Conservation (phyloP, 2,888 invertebrate species). For the Xylota segnis region DNA sequence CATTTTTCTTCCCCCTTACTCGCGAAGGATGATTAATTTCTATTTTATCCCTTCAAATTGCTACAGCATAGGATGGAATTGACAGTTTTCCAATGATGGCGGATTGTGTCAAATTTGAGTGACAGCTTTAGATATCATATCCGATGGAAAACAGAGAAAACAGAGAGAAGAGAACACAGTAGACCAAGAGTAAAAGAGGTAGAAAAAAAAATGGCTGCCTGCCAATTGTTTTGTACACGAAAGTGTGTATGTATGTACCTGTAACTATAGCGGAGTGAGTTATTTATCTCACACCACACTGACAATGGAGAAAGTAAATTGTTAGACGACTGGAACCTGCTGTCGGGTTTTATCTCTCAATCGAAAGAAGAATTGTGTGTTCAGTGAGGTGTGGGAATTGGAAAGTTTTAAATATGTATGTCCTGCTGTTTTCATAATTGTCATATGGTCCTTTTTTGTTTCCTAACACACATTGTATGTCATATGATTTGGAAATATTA, state of each 20-base stretch:
- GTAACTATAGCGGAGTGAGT: background rate
- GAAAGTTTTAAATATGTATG: slow-evolving; percentile 39
- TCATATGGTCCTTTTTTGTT: slow-evolving; percentile 53
- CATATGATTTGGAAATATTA: slow-evolving; percentile 68
- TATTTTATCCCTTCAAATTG: slow-evolving; percentile 73
- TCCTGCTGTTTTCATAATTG: slow-evolving; percentile 69
- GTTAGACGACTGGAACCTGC: slow-evolving; percentile 30
- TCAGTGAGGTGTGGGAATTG: slow-evolving; percentile 68
- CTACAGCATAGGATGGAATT: slow-evolving; percentile 60
- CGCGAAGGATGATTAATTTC: slow-evolving; percentile 72
- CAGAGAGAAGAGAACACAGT: slow-evolving; percentile 10
- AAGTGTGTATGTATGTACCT: slow-evolving; percentile 8
- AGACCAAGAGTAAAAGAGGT: slow-evolving; percentile 5
- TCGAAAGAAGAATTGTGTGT: slow-evolving; percentile 23
- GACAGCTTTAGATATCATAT: slow-evolving; percentile 67
- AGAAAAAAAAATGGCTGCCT: slow-evolving; percentile 66
- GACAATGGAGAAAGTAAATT: slow-evolving; percentile 26
- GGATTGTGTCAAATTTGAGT: slow-evolving; percentile 74
- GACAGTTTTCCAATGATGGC: slow-evolving; percentile 75
- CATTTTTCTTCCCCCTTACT: slow-evolving; percentile 46
- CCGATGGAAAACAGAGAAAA: slow-evolving; percentile 46
- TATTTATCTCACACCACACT: slow-evolving; percentile 20
- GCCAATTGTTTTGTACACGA: slow-evolving; percentile 32
- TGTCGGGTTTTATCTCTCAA: slow-evolving; percentile 60
- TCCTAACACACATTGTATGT: slow-evolving; percentile 37